Conservation (phyloP, 2,888 invertebrate genomes). For the Tineola bisselliella region DNA sequence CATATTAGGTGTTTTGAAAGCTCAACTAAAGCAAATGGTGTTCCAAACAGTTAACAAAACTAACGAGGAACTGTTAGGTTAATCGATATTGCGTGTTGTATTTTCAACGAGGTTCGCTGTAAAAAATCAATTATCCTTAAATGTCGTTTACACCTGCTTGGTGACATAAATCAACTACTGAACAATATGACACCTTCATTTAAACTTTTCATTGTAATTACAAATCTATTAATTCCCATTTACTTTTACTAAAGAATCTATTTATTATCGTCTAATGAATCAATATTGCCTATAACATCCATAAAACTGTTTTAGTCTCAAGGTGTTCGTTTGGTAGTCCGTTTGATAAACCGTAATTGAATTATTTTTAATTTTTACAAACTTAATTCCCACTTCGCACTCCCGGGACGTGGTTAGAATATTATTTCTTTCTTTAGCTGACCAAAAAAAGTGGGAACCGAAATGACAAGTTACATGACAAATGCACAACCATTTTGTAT, state of each 20-base stretch:
- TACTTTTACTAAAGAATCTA: too few species aligned
- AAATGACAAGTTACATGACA: slow-evolving; percentile 9
- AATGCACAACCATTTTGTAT: slow-evolving; percentile 3
- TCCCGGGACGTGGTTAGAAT: neutral
- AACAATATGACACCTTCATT: neutral
- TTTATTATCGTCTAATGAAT: too few species aligned
- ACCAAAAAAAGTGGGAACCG: neutral
- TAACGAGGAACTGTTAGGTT: slow-evolving; percentile 2
- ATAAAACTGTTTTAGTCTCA: too few species aligned
- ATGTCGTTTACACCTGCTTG: slow-evolving; percentile 17
- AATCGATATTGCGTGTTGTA: slow-evolving; percentile 18
- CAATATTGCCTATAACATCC: too few species aligned
- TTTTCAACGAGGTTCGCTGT: slow-evolving; percentile 14
- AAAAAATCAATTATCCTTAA: slow-evolving; percentile 17
- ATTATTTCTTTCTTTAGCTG: neutral
- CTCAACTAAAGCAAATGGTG: neutral
- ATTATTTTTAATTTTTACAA: neutral
- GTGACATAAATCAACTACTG: neutral
- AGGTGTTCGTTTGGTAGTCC: too few species aligned
- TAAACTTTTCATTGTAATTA: neutral
- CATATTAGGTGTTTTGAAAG: neutral
- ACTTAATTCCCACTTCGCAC: neutral
- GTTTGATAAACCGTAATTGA: too few species aligned
- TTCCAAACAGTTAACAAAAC: neutral
- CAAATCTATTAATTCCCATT: too few species aligned